Conservation (phyloP, 2,888 invertebrate species). For the Rhamphomyia laevipes region DNA sequence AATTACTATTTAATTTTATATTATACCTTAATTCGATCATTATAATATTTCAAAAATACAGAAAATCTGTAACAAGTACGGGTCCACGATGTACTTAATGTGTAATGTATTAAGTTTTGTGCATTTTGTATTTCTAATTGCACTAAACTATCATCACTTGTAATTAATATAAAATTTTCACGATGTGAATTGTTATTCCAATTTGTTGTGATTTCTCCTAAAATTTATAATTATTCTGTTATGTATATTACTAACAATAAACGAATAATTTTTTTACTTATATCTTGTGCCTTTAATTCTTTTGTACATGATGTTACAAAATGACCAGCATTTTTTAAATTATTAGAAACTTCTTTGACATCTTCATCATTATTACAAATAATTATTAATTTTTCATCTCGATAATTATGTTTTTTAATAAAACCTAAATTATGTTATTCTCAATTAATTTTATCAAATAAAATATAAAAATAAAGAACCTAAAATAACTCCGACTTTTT, state of each 20-base stretch:
- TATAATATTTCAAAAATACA: constrained; percentile 50
- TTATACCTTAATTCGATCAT: constrained; percentile 16
- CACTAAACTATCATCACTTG: constrained; percentile 53
- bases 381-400: constrained; percentile 45
- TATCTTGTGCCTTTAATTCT: too few relatives aligned
- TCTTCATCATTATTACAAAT: constrained; percentile 48
- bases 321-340: background rate
- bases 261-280: too few relatives aligned
- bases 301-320: too few relatives aligned
- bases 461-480: constrained; percentile 4
- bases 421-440: constrained; percentile 31
- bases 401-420: constrained; percentile 37
- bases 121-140: constrained; percentile 54
- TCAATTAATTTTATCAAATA: background rate
- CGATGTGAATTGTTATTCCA: constrained; percentile 5
- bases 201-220: background rate
- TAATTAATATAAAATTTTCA: constrained; percentile 43
- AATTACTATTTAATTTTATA: background rate
- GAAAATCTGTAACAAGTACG: constrained; percentile 59
- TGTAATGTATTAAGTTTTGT: constrained; percentile 57
- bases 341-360: constrained; percentile 32
- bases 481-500: constrained; percentile 17
- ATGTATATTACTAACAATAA: too few relatives aligned
- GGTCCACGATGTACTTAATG: constrained; percentile 51
- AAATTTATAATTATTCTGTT: background rate